Conservation (phyloP, 2,113 vertebrate species). For the Prietella phreatophila region DNA sequence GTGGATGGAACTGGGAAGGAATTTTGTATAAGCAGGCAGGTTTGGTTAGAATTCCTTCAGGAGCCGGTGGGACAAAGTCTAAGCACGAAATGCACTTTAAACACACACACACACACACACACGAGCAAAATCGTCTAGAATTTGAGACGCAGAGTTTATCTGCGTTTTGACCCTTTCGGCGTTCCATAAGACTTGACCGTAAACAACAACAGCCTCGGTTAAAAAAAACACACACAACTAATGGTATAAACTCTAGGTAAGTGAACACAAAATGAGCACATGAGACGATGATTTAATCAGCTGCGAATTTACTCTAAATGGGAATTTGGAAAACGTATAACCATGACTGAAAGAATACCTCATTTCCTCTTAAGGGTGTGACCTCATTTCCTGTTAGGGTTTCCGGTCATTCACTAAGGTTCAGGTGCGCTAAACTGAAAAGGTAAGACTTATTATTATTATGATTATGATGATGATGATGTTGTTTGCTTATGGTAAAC, state of each 20-base stretch:
- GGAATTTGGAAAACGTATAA: no score
- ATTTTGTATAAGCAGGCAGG: conserved; percentile 61
- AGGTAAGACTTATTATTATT: not conserved
- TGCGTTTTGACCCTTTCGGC: not conserved
- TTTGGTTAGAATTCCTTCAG: no score
- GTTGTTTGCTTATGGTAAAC: not conserved
- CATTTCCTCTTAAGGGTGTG: not conserved
- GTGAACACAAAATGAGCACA: not conserved
- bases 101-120: no score
- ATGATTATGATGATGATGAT: no score
- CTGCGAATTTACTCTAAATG: not conserved
- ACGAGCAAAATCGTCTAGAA: no score
- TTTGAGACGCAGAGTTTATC: not conserved
- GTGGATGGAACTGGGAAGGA: conserved; percentile 36
- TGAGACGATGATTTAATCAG: not conserved
- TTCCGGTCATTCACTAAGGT: not conserved
- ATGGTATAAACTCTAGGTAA: not conserved
- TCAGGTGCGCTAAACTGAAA: not conserved
- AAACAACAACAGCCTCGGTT: not conserved
- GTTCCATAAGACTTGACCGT: not conserved
- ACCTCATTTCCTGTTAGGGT: not conserved
- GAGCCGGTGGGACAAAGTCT: no score
- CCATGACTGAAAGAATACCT: no score
- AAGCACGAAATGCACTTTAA: no score
- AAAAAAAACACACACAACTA: not conserved